Percentiles rank a stretch among this genome's conserved stretches.
These are phyloP conservation scores for Pegoplata infirma DNA, from an alignment of 2,888 invertebrate species.

Conservation along the genomic window DNA sequence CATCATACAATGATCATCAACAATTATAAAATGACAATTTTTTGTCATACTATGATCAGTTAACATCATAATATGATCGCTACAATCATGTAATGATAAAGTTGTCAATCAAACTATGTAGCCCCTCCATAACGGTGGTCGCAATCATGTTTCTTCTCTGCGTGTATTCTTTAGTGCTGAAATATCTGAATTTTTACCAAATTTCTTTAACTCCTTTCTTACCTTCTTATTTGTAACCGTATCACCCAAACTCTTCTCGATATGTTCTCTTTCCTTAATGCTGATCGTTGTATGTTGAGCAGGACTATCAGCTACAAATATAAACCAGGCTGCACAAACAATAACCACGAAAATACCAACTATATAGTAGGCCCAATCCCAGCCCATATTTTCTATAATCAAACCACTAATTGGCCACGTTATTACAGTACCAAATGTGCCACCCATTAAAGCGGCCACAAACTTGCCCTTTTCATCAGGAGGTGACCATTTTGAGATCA, in stretches of 20 bases:
- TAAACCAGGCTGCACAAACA: slow-evolving; percentile 82
- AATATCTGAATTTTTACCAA: no score
- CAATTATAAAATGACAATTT: no score
- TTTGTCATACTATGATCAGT: no score
- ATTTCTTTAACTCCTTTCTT: no score
- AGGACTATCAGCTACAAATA: slow-evolving; percentile 83
- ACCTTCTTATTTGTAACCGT: slow-evolving; percentile 81
- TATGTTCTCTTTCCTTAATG: slow-evolving; percentile 82
- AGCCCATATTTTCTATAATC: slow-evolving; percentile 82
- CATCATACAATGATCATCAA: no score
- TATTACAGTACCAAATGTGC: slow-evolving; percentile 84
- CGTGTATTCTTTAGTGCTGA: no score
- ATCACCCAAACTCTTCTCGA: slow-evolving; percentile 81
- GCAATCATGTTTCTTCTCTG: no score
- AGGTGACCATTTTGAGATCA: slow-evolving; percentile 86
- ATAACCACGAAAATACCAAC: slow-evolving; percentile 80
- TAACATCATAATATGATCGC: no score
- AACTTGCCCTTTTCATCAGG: slow-evolving; percentile 87
- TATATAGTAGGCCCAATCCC: slow-evolving; percentile 85
- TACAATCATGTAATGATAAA: no score
- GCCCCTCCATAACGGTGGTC: no score
- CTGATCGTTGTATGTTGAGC: slow-evolving; percentile 82
- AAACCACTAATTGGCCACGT: slow-evolving; percentile 84
- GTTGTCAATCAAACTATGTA: no score
- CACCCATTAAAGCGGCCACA: slow-evolving; percentile 85